Evolutionary conservation across 2,888 invertebrate species (phyloP), one percentile per base, ranked within the genome.

Genomic region (Dasysyrphus tricinctus): DNA sequence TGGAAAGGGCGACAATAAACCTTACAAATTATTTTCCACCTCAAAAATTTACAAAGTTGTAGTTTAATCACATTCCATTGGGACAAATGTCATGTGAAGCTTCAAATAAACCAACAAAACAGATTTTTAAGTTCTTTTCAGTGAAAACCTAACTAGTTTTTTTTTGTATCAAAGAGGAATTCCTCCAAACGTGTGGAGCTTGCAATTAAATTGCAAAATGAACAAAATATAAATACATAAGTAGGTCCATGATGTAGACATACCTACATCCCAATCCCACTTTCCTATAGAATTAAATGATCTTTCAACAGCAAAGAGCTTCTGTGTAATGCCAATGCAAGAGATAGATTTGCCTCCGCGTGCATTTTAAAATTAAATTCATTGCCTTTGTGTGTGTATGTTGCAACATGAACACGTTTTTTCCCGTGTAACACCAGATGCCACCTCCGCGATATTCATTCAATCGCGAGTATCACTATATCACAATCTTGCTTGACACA

Each of bases 361-460:
- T 69, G 59, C 47, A 61, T 59, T 69, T 51, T 32, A 47, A 77
- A 69, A 77, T 61, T 57, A 78, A 61, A 78, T 34, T 37, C 56
- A 65, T 39, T 44, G 73, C 5, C 49, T 72, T 47, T 79, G 24
- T 29, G 65, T 7, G 47, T 79, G 24, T 29, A 57, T 7, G 47
- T 51, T 74, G 57, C 49, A 80, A 51, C 80, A 56, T 47, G 44
- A 61, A 76, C 75, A 80, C 69, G 80, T 42, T 67, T 80, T 75
- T 81, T 56, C 61, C 47, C 63, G 70, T 76, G 76, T 70, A 57
- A 81, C 56, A 76, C 70, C 61, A 69, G 80, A 80, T 80, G 61
- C 77, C 42, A 77, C 65, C 81, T 65, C 57, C 63, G 65, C 49
- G 76, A 65, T 76, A 76, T 57, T 65, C 49, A 76, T 44, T 77